These are phyloP conservation scores for Setophaga petechia DNA, from an alignment of 2,113 vertebrate genomes.

Conservation along the genomic window DNA sequence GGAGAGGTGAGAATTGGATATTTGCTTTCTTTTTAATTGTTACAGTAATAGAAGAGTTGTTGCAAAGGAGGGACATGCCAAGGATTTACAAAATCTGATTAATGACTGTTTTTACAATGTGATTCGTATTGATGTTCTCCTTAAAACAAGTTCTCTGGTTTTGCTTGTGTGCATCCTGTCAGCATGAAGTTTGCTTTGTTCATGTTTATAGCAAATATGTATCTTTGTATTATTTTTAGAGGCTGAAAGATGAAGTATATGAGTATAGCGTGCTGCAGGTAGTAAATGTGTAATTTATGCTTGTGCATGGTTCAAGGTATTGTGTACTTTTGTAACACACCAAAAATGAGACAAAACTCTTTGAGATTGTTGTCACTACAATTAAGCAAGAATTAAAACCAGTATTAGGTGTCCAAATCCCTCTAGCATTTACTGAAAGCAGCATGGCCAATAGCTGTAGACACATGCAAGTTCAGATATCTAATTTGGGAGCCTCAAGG, in stretches of 20 bases:
- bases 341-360: not conserved
- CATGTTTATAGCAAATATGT: not conserved
- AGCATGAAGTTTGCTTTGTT: not conserved
- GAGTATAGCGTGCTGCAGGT: not conserved
- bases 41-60: not conserved
- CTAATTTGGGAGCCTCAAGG: not conserved
- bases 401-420: not conserved
- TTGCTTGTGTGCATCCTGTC: not conserved
- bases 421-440: not conserved
- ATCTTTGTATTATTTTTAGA: not conserved
- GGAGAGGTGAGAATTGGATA: not conserved
- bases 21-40: not conserved
- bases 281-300: not conserved
- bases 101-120: not conserved
- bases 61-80: not conserved
- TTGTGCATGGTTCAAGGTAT: not conserved
- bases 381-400: not conserved
- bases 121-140: not conserved
- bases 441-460: not conserved
- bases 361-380: not conserved
- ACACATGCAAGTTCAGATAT: not conserved
- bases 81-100: not conserved
- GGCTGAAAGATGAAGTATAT: not conserved
- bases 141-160: not conserved
- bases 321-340: rapidly evolving